Conservation (phyloP, 2,797 vertebrate species). For the Xerus rutilus region DNA sequence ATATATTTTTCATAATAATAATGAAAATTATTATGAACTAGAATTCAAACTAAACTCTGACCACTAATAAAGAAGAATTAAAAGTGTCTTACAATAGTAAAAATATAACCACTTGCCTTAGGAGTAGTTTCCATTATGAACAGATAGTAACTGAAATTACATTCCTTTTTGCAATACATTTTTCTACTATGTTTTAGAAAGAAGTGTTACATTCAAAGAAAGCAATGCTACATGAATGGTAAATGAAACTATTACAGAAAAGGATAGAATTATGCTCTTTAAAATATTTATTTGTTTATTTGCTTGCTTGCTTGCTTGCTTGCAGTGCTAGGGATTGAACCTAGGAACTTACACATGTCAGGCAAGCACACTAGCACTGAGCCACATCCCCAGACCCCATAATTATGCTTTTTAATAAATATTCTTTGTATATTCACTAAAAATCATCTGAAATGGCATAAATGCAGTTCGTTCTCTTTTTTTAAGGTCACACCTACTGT, state of each 20-base stretch:
- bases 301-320: too few species aligned
- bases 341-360: too few species aligned
- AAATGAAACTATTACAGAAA: background rate
- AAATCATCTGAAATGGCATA: background rate
- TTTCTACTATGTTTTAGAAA: conserved; percentile 25
- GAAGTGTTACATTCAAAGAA: background rate
- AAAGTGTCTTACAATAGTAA: background rate
- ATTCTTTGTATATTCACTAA: background rate
- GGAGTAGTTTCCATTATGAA: background rate
- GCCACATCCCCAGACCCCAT: background rate
- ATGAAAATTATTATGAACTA: background rate
- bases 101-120: background rate
- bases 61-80: background rate
- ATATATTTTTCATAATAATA: too few species aligned
- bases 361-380: too few species aligned
- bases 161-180: background rate
- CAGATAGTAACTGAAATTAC: background rate
- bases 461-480: background rate
- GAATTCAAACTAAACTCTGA: conserved; percentile 49
- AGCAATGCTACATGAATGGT: background rate
- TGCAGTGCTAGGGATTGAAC: too few species aligned
- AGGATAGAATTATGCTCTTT: background rate
- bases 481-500: background rate
- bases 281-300: too few species aligned
- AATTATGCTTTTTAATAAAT: background rate